A percentile compares a stretch with the other conserved stretches of the same genome.
Evolutionary conservation across 2,113 vertebrate species (phyloP).

Genomic region (Cichladusa arquata): DNA sequence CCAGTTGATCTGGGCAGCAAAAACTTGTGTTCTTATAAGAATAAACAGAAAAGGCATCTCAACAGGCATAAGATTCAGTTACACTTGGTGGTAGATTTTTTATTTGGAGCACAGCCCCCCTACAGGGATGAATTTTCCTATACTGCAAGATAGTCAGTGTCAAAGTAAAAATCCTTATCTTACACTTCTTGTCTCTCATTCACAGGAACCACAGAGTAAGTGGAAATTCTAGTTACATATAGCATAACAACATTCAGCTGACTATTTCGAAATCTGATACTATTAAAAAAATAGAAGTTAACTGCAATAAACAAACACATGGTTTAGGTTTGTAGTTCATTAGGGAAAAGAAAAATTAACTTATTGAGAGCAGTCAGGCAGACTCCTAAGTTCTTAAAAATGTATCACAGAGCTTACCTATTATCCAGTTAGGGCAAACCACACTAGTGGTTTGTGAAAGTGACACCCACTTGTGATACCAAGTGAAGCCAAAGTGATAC

Average conservation of each 20-base stretch:
- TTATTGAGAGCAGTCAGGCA: neutral
- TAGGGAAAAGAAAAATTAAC: neutral
- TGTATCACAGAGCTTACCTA: neutral
- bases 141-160: neutral
- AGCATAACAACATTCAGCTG: neutral
- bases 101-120: neutral
- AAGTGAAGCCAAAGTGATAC: neutral
- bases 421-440: neutral
- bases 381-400: neutral
- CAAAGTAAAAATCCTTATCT: neutral
- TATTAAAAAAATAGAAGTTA: neutral
- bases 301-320: neutral
- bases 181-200: neutral
- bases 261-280: neutral
- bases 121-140: neutral
- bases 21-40: rapidly evolving
- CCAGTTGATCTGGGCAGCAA: neutral
- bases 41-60: neutral
- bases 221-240: neutral
- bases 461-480: too few relatives aligned
- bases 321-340: neutral
- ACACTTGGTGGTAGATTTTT: rapidly evolving
- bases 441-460: neutral
- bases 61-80: neutral
- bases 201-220: neutral